phyloP scores from a whole-genome alignment of 1,140 invertebrate species.

The Olivierus martensii region DNA sequence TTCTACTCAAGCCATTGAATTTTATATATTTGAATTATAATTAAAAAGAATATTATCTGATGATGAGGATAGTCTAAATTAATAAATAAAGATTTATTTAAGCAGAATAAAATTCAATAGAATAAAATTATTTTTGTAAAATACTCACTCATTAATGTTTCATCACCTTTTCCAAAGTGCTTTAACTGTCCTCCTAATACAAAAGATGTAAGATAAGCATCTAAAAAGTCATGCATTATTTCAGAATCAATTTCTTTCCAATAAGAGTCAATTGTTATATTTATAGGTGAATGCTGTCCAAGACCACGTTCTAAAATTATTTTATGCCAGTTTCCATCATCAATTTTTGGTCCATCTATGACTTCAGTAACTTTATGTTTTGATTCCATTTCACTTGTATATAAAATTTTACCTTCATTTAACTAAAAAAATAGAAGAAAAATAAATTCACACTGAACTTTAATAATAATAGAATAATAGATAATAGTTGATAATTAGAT shows the following conservation, averaged over 20 bases:
- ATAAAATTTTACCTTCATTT: slow-evolving; percentile 10
- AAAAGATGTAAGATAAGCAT: slow-evolving; percentile 68
- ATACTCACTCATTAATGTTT: slow-evolving; percentile 1
- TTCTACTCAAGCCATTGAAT: no score
- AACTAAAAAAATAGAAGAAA: no score
- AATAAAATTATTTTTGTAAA: no score
- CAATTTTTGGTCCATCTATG: slow-evolving; percentile 23
- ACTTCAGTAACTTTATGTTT: neutral
- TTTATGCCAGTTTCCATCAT: slow-evolving; percentile 77
- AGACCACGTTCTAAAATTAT: slow-evolving; percentile 48
- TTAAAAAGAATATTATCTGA: no score
- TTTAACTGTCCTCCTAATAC: slow-evolving; percentile 48
- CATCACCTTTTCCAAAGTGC: neutral
- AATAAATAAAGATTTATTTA: no score
- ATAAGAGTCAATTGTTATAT: slow-evolving; percentile 4
- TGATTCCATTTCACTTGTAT: slow-evolving; percentile 4
- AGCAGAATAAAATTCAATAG: no score
- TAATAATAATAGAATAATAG: no score
- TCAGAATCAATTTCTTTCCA: slow-evolving; percentile 5
- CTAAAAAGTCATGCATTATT: slow-evolving; percentile 57
- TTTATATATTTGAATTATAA: no score
- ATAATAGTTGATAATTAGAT: no score
- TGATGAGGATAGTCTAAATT: no score
- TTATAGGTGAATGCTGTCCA: slow-evolving; percentile 1
- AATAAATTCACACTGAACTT: no score